A percentile compares a stretch with the other conserved stretches of the same genome.
Evolutionary conservation across 2,888 invertebrate species (phyloP).

Genomic region (Melipona bicolor): DNA sequence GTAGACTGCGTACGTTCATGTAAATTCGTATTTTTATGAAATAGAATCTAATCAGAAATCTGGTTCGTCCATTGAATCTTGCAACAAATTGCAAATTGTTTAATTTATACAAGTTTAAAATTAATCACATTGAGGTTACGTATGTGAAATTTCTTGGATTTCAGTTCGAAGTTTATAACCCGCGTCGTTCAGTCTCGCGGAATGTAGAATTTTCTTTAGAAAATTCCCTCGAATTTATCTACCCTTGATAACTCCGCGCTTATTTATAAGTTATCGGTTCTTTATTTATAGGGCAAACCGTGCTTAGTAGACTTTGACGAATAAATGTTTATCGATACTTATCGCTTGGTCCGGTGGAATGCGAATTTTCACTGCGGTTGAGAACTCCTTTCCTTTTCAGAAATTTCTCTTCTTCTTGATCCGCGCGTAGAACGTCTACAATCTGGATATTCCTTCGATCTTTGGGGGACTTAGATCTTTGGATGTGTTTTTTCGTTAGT

Average conservation of each 20-base stretch:
- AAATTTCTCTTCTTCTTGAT: neutral
- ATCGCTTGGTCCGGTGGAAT: neutral
- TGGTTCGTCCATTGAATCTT: too few relatives aligned
- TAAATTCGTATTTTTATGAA: too few relatives aligned
- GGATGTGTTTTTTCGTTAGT: too few relatives aligned
- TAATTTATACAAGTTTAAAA: too few relatives aligned
- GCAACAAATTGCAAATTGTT: too few relatives aligned
- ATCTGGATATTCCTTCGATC: too few relatives aligned
- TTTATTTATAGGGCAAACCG: conserved; percentile 32
- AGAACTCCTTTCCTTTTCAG: neutral
- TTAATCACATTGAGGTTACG: too few relatives aligned
- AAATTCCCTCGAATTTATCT: conserved; percentile 14
- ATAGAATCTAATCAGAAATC: too few relatives aligned
- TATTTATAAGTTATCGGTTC: conserved; percentile 38
- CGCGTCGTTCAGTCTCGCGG: neutral
- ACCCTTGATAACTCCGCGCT: conserved; percentile 9
- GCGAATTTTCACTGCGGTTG: neutral
- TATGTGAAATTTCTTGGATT: too few relatives aligned
- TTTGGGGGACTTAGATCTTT: too few relatives aligned
- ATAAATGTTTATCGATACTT: conserved; percentile 19
- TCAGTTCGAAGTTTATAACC: neutral
- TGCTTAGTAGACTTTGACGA: conserved; percentile 10
- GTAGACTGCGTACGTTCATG: too few relatives aligned
- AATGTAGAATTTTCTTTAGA: neutral
- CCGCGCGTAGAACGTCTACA: neutral